Base-by-base conservation (phyloP, 1,140 invertebrate species). In the Neoseiulus cucumeris region DNA sequence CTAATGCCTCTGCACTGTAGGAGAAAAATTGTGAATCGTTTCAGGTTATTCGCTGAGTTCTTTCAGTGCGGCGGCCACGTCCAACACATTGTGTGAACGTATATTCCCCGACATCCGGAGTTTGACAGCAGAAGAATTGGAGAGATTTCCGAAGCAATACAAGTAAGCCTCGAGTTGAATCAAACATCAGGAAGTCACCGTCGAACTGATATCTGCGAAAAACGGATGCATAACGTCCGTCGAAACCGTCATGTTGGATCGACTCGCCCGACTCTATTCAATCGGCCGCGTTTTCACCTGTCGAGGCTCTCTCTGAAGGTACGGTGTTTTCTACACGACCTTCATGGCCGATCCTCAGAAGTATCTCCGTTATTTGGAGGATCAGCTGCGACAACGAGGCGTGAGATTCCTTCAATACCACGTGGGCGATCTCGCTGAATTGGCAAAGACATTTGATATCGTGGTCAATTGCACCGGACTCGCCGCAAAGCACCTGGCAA, bases 381-480 rank as follows among this genome's bases (percentile, higher is more conserved):
- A 64, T 18, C 44, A 68, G 73, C 83, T 88, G 69, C 66, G 77
- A 44, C 69, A 72, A 42, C 75, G 74, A 28, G 82, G 84, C 33
- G 83, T 82, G 0, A 75, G 76, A 69, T 74, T 88, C 1, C 30
- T 79, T 2, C 70, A 76, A n/a, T 74, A 75, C 65, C 79, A 79
- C 71, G 71, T 90, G 0, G 71, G 80, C 9, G 82, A 76, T 59
- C 80, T 89, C 39, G 71, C 76, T 6, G 81, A 85, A 51, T 71
- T 87, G 42, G 73, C 72, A 1, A 68, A 75, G 17, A 71, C 83
- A 47, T 91, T 81, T 73, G 84, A 94, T 75, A 75, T 90, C 2
- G 78, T 93, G 33, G 82, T 96, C 1, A 97, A 96, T 74, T 95
- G 91, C 72, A 82, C 85, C 0, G 92, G 91, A 1, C 76, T 94